Percentiles rank a stretch among this genome's conserved stretches.
These are phyloP conservation scores for Dryocosmus kuriphilus DNA, from an alignment of 2,888 invertebrate genomes.

Conservation along the genomic window DNA sequence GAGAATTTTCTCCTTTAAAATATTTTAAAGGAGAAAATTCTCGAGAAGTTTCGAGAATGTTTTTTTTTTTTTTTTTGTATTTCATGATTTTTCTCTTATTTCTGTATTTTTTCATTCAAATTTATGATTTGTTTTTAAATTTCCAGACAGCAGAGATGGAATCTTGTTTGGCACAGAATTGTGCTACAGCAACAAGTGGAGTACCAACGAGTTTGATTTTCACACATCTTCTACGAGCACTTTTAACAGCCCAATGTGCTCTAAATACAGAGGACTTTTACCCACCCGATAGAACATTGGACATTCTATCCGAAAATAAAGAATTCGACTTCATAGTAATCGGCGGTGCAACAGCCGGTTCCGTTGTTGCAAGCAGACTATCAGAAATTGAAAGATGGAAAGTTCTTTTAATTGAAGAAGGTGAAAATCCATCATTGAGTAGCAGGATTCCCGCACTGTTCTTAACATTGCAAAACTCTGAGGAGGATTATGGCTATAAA, in stretches of 20 bases:
- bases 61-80: too few relatives aligned
- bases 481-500: conserved; percentile 78
- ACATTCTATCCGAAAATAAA: conserved; percentile 66
- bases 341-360: conserved; percentile 80
- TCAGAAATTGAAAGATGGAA: conserved; percentile 77
- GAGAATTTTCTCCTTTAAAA: too few relatives aligned
- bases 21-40: too few relatives aligned
- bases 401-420: conserved; percentile 80
- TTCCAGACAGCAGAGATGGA: conserved; percentile 60
- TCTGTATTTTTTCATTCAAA: background rate
- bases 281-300: conserved; percentile 79
- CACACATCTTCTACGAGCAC: conserved; percentile 80
- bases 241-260: conserved; percentile 82
- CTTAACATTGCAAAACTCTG: conserved; percentile 67
- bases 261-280: conserved; percentile 80
- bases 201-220: conserved; percentile 78
- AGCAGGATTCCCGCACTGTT: conserved; percentile 78
- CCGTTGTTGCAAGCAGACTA: conserved; percentile 79
- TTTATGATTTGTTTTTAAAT: background rate
- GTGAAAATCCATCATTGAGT: conserved; percentile 77
- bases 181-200: conserved; percentile 66
- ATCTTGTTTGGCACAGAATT: conserved; percentile 61
- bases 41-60: too few relatives aligned
- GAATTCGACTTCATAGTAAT: conserved; percentile 73
- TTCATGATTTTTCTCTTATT: too few relatives aligned